phyloP scores from a whole-genome alignment of 2,888 invertebrate species.

The Auanema freiburgensis region DNA sequence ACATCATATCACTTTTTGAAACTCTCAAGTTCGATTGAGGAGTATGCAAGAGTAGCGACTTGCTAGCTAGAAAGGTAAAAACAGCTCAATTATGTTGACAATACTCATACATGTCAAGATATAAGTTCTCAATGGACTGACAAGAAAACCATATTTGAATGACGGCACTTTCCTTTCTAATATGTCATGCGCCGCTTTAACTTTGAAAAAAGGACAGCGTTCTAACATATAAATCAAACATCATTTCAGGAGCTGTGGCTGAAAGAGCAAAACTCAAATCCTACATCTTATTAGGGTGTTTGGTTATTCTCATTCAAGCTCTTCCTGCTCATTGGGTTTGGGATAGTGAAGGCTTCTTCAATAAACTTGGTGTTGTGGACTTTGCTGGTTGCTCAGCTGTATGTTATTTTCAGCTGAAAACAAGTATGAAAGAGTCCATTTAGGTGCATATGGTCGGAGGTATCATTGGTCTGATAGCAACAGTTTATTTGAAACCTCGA shows the following conservation, averaged over 20 bases:
- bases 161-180: no score
- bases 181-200: not conserved
- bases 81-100: no score
- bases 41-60: no score
- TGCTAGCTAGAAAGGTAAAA: no score
- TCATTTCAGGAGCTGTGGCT: constrained; percentile 58
- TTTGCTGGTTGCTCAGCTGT: constrained; percentile 66
- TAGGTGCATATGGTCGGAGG: constrained; percentile 60
- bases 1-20: not conserved
- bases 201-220: constrained; percentile 1
- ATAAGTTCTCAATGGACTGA: no score
- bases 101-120: no score
- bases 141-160: no score
- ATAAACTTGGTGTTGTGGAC: constrained; percentile 56
- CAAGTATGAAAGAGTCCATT: constrained; percentile 1
- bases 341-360: constrained; percentile 64
- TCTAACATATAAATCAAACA: not conserved
- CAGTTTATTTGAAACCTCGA: constrained; percentile 55
- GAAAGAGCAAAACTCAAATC: constrained; percentile 59
- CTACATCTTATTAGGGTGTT: constrained; percentile 58
- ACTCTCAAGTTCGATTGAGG: no score
- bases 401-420: constrained; percentile 7
- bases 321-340: constrained; percentile 67
- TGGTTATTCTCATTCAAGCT: constrained; percentile 57
- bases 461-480: constrained; percentile 55